phyloP scores from a whole-genome alignment of 2,888 invertebrate genomes.

The Gryllus longicercus region DNA sequence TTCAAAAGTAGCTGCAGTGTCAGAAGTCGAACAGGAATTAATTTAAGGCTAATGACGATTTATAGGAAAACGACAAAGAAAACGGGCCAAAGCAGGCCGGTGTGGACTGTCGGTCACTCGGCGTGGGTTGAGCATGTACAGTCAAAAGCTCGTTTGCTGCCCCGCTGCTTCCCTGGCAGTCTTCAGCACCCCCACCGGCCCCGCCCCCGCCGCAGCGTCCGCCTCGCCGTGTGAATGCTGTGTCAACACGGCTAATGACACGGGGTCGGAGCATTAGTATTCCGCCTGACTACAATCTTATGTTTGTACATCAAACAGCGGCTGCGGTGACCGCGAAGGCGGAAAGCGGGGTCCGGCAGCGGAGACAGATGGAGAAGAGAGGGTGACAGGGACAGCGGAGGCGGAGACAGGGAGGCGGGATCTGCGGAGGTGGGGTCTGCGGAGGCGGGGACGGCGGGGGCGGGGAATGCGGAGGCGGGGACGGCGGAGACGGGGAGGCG shows the following conservation, averaged over 20 bases:
- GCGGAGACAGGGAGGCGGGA: not conserved
- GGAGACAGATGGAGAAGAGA: not conserved
- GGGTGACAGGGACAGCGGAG: not conserved
- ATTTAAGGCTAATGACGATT: too few species aligned
- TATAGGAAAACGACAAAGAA: too few species aligned
- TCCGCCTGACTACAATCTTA: not conserved
- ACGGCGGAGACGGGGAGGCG: too few species aligned
- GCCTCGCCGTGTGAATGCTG: not conserved
- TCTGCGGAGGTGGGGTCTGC: too few species aligned
- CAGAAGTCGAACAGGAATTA: too few species aligned
- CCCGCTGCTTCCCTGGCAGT: not conserved
- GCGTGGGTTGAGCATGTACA: not conserved
- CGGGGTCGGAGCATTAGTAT: not conserved
- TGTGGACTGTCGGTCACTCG: not conserved
- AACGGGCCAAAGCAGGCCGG: too few species aligned
- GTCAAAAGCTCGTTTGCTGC: not conserved
- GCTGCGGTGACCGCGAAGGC: not conserved
- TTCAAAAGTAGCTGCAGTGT: too few species aligned
- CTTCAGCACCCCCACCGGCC: not conserved
- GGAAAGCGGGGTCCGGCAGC: not conserved
- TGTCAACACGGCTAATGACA: slow-evolving; percentile 17
- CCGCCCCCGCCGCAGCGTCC: not conserved
- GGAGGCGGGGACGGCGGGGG: too few species aligned
- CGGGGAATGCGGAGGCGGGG: too few species aligned
- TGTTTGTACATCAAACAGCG: not conserved